phyloP scores from a whole-genome alignment of 1,140 invertebrate species.

The Trinorchestia longiramus region DNA sequence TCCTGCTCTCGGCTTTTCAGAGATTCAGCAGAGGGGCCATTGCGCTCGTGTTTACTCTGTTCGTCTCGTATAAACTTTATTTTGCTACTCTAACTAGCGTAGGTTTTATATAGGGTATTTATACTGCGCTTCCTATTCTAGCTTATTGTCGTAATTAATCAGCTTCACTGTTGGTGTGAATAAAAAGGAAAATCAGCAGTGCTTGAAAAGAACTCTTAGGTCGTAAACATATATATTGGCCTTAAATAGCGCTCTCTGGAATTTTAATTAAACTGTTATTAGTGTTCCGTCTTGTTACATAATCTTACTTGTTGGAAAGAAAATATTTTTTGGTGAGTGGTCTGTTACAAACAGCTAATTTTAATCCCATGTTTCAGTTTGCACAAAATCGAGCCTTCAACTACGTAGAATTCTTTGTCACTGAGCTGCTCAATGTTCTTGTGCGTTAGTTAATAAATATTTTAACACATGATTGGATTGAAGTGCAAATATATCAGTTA shows the following conservation, averaged over 20 bases:
- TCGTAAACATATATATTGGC: background rate
- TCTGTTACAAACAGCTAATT: too few relatives aligned
- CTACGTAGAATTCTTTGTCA: too few relatives aligned
- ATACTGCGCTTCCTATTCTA: background rate
- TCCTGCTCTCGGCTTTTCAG: slow-evolving; percentile 34
- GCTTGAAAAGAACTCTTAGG: background rate
- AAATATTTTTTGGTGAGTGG: background rate
- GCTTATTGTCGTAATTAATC: background rate
- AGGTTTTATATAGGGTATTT: slow-evolving; percentile 21
- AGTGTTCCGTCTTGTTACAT: background rate
- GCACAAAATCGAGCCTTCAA: too few relatives aligned
- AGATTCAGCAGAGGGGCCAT: slow-evolving; percentile 31
- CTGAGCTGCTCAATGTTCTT: too few relatives aligned
- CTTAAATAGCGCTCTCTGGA: background rate
- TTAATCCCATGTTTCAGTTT: too few relatives aligned
- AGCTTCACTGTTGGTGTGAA: background rate
- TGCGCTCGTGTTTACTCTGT: slow-evolving; percentile 33
- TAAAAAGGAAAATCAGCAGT: background rate
- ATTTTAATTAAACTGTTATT: background rate
- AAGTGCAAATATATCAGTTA: too few relatives aligned
- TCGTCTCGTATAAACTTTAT: background rate
- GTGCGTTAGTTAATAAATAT: too few relatives aligned
- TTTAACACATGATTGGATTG: too few relatives aligned
- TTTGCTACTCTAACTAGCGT: slow-evolving; percentile 56
- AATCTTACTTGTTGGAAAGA: background rate